phyloP scores from a whole-genome alignment of 2,797 vertebrate species.

The Aeoliscus strigatus region DNA sequence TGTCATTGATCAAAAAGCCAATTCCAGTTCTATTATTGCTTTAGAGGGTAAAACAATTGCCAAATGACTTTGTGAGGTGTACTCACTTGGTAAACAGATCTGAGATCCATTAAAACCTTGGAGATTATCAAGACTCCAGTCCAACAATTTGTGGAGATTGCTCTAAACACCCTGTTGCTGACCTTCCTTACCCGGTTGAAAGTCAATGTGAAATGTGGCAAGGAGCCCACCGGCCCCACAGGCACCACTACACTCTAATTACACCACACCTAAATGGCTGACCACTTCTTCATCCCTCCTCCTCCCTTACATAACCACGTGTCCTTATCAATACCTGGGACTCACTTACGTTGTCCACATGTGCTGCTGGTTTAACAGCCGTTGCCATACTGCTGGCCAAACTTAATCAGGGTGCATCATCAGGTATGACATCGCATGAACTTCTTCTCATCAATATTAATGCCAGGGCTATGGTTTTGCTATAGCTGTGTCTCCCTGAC shows the following conservation, averaged over 20 bases:
- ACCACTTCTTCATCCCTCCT: constrained; percentile 26
- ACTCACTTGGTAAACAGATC: constrained; percentile 78
- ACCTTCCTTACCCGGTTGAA: constrained; percentile 69
- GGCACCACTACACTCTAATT: constrained; percentile 66
- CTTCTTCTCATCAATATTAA: constrained; percentile 62
- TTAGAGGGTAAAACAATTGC: constrained; percentile 75
- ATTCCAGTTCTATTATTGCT: constrained; percentile 76
- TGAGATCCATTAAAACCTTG: constrained; percentile 70
- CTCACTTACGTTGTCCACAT: constrained; percentile 45
- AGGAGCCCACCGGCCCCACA: constrained; percentile 47
- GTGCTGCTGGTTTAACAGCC: constrained; percentile 45
- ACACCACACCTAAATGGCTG: constrained; percentile 34
- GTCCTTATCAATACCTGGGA: constrained; percentile 54
- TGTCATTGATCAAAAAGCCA: constrained; percentile 80
- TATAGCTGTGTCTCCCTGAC: constrained; percentile 51
- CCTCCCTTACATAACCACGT: constrained; percentile 35
- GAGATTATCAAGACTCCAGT: constrained; percentile 76
- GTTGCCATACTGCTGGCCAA: constrained; percentile 27
- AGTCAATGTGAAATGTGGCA: constrained; percentile 68
- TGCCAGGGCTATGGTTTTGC: constrained; percentile 44
- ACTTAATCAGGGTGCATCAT: constrained; percentile 52
- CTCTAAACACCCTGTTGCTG: constrained; percentile 69
- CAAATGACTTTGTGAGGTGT: constrained; percentile 76
- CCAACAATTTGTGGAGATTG: constrained; percentile 76
- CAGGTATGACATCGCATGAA: constrained; percentile 42